Base-by-base conservation (phyloP, 2,113 vertebrate species). In the Fulmarus glacialis region DNA sequence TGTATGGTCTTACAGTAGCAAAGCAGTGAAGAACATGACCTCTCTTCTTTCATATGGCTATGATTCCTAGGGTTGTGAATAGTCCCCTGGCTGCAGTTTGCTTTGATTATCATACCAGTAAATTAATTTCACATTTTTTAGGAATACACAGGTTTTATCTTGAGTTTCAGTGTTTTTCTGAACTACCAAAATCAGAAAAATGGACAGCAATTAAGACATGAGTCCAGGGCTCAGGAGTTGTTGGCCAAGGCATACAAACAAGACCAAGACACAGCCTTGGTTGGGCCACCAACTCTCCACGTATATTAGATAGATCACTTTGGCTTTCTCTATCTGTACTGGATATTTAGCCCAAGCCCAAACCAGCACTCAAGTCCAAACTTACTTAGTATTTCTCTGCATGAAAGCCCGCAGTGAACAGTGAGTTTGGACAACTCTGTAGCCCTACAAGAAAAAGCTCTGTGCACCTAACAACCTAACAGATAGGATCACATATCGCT, bases 401-500 rank as follows among this genome's bases (percentile, higher is more conserved):
- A 21, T 11, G 43, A 90, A 63, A 67, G 27, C 9, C 21, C 38
- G n/a, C 34, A 34, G 42, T 26, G 18, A 87, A 73, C 1, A 6
- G 26, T 48, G 47, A 92, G 15, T 47, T 67, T 83, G 58, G 42
- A 45, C 27, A 63, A 17, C 27, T 40, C 38, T 55, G 13, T 34
- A 64, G 15, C 38, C 18, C n/a, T 62, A 2, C 0, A 1, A 55
- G 45, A 34, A 56, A 75, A 83, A 91, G 7, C 18, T 59, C 27
- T 63, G 53, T 63, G 48, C 14, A 24, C n/a, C 27, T 34, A 79
- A 4, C 5, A 63, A 14, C 29, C 38, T 56, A 19, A 75, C 5
- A 63, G 43, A 26, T 7, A 53, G 21, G 29, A 45, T 50, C 15
- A 27, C 4, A 3, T 59, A 11, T 12, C 0, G 0, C 59, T 55